Conservation (phyloP, 35 echinoderm and acorn worm genomes). For the Apostichopus californicus region DNA sequence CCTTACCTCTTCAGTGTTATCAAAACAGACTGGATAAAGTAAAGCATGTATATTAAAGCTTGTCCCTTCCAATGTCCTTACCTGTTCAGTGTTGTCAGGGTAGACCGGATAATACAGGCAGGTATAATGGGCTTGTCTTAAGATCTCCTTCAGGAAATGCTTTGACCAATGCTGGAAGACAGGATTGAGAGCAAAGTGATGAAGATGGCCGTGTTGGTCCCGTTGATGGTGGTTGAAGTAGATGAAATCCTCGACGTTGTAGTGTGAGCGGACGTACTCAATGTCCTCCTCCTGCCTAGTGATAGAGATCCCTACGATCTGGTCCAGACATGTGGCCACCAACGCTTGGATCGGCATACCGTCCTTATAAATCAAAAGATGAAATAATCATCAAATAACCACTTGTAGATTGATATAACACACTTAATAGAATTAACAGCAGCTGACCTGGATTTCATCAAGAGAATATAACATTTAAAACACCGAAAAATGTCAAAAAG, state of each 20-base stretch:
- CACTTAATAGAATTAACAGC: no score
- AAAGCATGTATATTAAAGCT: not conserved
- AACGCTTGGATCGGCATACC: conserved; percentile 90
- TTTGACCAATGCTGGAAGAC: conserved; percentile 93
- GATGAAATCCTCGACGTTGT: conserved; percentile 99
- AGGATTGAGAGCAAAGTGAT: conserved; percentile 95
- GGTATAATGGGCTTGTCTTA: conserved; percentile 79
- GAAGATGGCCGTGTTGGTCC: conserved; percentile 95
- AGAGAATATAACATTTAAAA: no score
- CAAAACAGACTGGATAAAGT: not conserved
- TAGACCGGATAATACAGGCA: conserved; percentile 96
- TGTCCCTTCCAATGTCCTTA: not conserved
- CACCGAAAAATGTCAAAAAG: no score
- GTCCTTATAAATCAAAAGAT: conserved; percentile 50
- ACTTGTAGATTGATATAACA: no score
- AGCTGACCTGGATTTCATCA: no score
- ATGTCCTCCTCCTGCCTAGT: conserved; percentile 91
- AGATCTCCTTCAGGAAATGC: conserved; percentile 85
- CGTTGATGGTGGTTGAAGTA: conserved; percentile 99
- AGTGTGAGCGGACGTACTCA: conserved; percentile 95
- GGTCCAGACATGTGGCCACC: conserved; percentile 77
- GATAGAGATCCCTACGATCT: conserved; percentile 88
- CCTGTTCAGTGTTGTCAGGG: conserved; percentile 1
- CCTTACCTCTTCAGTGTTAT: not conserved
- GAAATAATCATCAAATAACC: no score